Evolutionary conservation across 2,797 vertebrate genomes (phyloP), one percentile per base, ranked within the genome.

Genomic region (Danio jaintianensis): DNA sequence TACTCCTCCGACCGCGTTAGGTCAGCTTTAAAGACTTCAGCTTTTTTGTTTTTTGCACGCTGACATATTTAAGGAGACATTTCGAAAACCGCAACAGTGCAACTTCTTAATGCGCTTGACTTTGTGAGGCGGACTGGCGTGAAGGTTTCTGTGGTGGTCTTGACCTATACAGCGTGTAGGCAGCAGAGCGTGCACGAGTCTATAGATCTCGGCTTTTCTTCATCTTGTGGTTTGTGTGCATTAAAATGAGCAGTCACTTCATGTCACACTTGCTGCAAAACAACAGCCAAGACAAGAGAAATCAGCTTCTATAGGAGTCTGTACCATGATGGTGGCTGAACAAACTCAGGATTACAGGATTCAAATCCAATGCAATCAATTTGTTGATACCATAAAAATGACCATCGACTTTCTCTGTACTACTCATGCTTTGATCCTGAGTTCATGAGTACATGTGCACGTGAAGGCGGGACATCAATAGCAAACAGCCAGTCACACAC

Each of bases 221-320:
- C 88, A 91, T 89, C 85, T 88, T 91, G 92, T 85, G 92, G 90
- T 87, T 92, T 88, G 50, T 87, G 81, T 79, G 87, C 87, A 84
- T 74, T 85, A 70, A 84, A 83, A 73, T 72, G 40, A 87, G 90
- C 83, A 76, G 83, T 85, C 86, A 84, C 81, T 86, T 87, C 84
- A 91, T 89, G 90, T 93, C 88, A 92, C 90, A 92, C 89, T 90
- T 91, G 90, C 87, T 86, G 86, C 89, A 87, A 89, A 87, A 86
- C 84, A 86, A 75, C 80, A 85, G 85, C 70, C 48, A 76, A 84
- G 79, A 89, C 79, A 88, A 56, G 10, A 67, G 82, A 89, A 82
- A 87, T 1, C 29, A 29, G 29, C 29, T 29, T 29, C 29, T 29
- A 29, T 29, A 3, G n/a, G 29, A 29, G 29, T 29, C 29, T 29